A percentile compares a stretch with the other conserved stretches of the same genome.
These are phyloP conservation scores for Neoscelio sp. DNA, from an alignment of 2,888 invertebrate genomes.

Conservation along the genomic window DNA sequence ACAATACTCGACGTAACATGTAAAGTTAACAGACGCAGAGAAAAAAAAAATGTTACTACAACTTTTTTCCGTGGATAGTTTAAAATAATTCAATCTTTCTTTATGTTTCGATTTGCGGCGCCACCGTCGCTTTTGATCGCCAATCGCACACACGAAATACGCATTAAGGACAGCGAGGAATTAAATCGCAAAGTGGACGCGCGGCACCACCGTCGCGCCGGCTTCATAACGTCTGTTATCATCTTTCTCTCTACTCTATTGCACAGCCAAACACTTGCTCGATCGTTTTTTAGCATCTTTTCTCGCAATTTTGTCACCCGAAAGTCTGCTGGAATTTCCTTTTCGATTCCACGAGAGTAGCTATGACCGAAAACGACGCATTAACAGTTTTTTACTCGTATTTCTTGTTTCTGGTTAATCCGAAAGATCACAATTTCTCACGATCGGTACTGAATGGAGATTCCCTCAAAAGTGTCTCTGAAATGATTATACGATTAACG, in stretches of 20 bases:
- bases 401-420: slow-evolving; percentile 25
- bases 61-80: too few relatives aligned
- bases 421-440: slow-evolving; percentile 60
- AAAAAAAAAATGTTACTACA: too few relatives aligned
- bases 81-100: too few relatives aligned
- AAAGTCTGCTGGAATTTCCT: slow-evolving; percentile 36
- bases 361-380: slow-evolving; percentile 37
- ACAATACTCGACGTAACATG: too few relatives aligned
- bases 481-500: slow-evolving; percentile 58
- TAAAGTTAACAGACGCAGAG: too few relatives aligned
- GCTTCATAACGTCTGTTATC: slow-evolving; percentile 70
- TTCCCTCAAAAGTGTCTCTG: slow-evolving; percentile 53
- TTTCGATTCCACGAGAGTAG: slow-evolving; percentile 24
- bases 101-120: too few relatives aligned
- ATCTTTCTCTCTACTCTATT: slow-evolving; percentile 78
- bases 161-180: slow-evolving; percentile 22
- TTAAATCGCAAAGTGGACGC: slow-evolving; percentile 32
- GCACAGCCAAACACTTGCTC: slow-evolving; percentile 82
- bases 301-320: slow-evolving; percentile 51
- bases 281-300: slow-evolving; percentile 76
- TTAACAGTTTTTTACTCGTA: slow-evolving; percentile 12
- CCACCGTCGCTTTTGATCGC: too few relatives aligned
- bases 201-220: slow-evolving; percentile 24
- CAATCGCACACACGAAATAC: slow-evolving; percentile 12
- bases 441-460: slow-evolving; percentile 62